phyloP scores from a whole-genome alignment of 2,888 invertebrate species.

The Metacarcinus magister region DNA sequence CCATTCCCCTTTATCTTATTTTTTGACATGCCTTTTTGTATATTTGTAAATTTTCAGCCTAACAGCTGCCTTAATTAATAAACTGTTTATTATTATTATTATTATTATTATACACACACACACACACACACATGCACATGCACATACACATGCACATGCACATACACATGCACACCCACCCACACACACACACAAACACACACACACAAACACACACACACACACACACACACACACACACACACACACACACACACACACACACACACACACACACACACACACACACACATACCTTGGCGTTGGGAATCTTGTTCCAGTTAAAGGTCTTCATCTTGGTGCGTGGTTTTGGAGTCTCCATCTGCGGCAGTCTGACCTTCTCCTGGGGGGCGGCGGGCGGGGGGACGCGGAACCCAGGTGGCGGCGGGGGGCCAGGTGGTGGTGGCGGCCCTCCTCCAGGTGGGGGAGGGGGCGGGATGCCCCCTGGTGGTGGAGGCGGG shows the following conservation, averaged over 20 bases:
- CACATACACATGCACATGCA: background rate
- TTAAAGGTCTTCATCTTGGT: slow-evolving; percentile 98
- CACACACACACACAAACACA: background rate
- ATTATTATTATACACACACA: background rate
- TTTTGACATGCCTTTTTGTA: too few relatives aligned
- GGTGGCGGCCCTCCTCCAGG: slow-evolving; percentile 78
- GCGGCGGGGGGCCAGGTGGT: slow-evolving; percentile 83
- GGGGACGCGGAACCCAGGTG: slow-evolving; percentile 82
- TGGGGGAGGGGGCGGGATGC: slow-evolving; percentile 82
- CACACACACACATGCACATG: background rate
- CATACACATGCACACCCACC: too few relatives aligned
- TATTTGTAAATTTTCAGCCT: too few relatives aligned
- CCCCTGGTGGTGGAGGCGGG: slow-evolving; percentile 83
- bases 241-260: background rate
- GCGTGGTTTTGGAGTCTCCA: slow-evolving; percentile 96
- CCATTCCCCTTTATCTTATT: too few relatives aligned
- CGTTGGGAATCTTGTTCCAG: slow-evolving; percentile 98
- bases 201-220: slow-evolving; percentile 85
- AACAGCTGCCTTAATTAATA: too few relatives aligned
- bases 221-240: background rate
- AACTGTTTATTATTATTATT: too few relatives aligned
- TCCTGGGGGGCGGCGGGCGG: slow-evolving; percentile 68
- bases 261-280: background rate
- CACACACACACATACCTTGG: slow-evolving; percentile 88
- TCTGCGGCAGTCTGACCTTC: slow-evolving; percentile 89